Percentiles rank a stretch among this genome's conserved stretches.
Evolutionary conservation across 2,113 vertebrate species (phyloP).

Genomic region (Desmodus rotundus): DNA sequence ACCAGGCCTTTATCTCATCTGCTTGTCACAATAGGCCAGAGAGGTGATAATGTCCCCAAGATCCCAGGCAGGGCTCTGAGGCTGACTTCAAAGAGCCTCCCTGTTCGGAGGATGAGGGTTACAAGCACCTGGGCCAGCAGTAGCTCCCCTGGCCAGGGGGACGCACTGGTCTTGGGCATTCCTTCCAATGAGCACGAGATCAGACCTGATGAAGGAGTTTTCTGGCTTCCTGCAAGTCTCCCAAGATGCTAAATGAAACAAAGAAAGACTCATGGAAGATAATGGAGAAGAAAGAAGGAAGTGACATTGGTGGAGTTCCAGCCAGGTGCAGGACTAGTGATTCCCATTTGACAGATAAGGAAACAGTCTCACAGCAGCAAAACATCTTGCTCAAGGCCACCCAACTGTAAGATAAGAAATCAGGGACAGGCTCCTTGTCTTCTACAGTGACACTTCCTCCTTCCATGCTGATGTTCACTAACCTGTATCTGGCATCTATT

Average conservation of each 20-base stretch:
- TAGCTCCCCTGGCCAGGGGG: background rate
- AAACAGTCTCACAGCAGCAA: background rate
- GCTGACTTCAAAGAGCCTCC: conserved; percentile 16
- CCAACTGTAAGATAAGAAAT: background rate
- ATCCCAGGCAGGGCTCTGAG: background rate
- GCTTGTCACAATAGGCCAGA: background rate
- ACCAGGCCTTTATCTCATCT: background rate
- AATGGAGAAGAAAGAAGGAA: background rate
- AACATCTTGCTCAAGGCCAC: background rate
- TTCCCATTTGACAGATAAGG: background rate
- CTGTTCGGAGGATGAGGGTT: background rate
- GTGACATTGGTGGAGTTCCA: background rate
- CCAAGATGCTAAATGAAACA: background rate
- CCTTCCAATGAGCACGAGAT: background rate
- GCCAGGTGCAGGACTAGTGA: rapidly evolving
- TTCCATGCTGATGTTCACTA: background rate
- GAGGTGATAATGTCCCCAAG: background rate
- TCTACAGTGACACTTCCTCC: background rate
- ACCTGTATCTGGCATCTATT: background rate
- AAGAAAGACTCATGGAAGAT: background rate
- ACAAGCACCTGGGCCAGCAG: too few relatives aligned
- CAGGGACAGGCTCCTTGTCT: background rate
- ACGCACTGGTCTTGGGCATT: background rate
- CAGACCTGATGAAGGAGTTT: background rate
- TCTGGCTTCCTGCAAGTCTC: background rate